Conservation (phyloP, 2,888 invertebrate species). For the Dascillus cervinus region DNA sequence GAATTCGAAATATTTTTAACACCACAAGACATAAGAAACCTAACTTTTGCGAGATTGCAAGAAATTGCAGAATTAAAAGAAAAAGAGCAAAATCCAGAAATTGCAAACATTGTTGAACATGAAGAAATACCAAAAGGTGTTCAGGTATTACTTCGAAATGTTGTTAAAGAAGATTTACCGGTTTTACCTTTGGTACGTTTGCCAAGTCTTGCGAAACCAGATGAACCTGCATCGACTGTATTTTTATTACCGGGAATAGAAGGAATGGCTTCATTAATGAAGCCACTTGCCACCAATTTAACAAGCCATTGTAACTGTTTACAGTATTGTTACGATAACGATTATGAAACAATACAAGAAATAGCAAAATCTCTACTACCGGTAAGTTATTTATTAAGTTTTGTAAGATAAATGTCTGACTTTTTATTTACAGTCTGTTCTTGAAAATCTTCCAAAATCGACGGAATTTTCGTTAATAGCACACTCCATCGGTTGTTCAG, state of each 20-base stretch:
- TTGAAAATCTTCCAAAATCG: slow-evolving; percentile 46
- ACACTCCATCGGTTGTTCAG: slow-evolving; percentile 80
- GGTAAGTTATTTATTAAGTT: slow-evolving; percentile 44
- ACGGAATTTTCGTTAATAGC: slow-evolving; percentile 67
- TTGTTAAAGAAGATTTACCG: too few relatives aligned
- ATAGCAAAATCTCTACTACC: slow-evolving; percentile 48
- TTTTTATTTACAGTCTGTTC: slow-evolving; percentile 49
- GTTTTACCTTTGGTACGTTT: too few relatives aligned
- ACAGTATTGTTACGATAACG: slow-evolving; percentile 47
- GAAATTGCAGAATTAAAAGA: slow-evolving; percentile 49
- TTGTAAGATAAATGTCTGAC: too few relatives aligned
- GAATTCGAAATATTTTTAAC: slow-evolving; percentile 82
- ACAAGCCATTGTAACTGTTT: slow-evolving; percentile 48
- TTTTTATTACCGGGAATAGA: slow-evolving; percentile 63
- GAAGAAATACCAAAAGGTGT: slow-evolving; percentile 10
- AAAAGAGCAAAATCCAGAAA: slow-evolving; percentile 22
- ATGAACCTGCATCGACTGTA: slow-evolving; percentile 35
- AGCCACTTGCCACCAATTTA: too few relatives aligned
- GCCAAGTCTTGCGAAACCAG: slow-evolving; percentile 8
- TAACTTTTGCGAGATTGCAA: slow-evolving; percentile 63
- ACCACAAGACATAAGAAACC: slow-evolving; percentile 73
- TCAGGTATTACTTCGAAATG: too few relatives aligned
- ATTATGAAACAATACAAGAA: slow-evolving; percentile 40
- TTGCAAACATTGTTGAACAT: slow-evolving; percentile 3
- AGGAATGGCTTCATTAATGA: too few relatives aligned